A percentile compares a stretch with the other conserved stretches of the same genome.
Evolutionary conservation across 1,140 invertebrate genomes (phyloP).

Genomic region (Aphis craccivora): DNA sequence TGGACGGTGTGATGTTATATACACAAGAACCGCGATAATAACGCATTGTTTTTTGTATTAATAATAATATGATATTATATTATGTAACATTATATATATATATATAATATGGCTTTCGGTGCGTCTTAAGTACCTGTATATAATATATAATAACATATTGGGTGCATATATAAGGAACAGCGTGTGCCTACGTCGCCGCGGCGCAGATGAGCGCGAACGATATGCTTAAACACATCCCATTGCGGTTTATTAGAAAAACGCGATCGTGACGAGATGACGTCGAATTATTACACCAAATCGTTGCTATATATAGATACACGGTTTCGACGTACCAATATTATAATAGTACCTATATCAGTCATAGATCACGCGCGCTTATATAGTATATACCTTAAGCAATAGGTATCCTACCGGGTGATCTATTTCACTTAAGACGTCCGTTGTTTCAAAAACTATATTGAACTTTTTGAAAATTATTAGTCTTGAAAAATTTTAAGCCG

Average conservation of each 20-base stretch:
- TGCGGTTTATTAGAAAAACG: not conserved
- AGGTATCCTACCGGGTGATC: not conserved
- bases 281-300: not conserved
- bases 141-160: not conserved
- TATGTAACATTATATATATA: too few species aligned
- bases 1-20: too few species aligned
- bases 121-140: not conserved
- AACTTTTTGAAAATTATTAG: too few species aligned
- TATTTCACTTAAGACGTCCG: not conserved
- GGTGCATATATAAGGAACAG: too few species aligned
- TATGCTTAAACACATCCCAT: not conserved
- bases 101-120: not conserved
- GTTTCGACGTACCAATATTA: not conserved
- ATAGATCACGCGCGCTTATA: not conserved
- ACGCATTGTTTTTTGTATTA: too few species aligned
- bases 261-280: slow-evolving; percentile 2
- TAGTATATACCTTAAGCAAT: not conserved
- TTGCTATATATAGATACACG: not conserved
- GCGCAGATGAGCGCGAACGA: not conserved
- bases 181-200: not conserved
- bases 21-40: too few species aligned
- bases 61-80: too few species aligned
- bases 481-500: too few species aligned
- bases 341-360: not conserved
- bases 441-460: too few species aligned